Conservation (phyloP, 2,888 invertebrate genomes). For the Drosophila gaucha region DNA sequence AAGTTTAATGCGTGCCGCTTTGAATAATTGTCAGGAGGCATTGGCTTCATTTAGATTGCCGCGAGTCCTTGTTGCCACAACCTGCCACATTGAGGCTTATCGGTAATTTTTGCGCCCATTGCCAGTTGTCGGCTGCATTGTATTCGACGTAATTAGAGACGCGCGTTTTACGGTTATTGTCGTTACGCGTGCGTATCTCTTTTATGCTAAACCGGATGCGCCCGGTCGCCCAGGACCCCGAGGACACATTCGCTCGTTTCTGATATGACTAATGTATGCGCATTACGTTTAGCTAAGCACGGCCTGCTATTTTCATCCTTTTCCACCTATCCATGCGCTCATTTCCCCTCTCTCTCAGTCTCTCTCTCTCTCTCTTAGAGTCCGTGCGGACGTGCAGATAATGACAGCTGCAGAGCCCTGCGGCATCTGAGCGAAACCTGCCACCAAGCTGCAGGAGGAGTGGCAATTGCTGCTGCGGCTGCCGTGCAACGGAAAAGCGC, state of each 20-base stretch:
- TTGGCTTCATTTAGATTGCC: slow-evolving; percentile 23
- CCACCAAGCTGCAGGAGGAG: slow-evolving; percentile 21
- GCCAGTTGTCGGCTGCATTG: slow-evolving; percentile 43
- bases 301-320: slow-evolving; percentile 5
- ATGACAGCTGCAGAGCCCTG: slow-evolving; percentile 57
- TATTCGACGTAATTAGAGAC: slow-evolving; percentile 64
- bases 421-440: slow-evolving; percentile 45
- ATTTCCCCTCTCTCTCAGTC: background rate
- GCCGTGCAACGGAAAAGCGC: slow-evolving; percentile 28
- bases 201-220: slow-evolving; percentile 58
- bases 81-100: slow-evolving; percentile 44
- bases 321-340: slow-evolving; percentile 8
- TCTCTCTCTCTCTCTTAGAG: background rate
- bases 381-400: slow-evolving; percentile 54
- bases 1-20: slow-evolving; percentile 59
- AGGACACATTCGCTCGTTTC: slow-evolving; percentile 50
- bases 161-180: slow-evolving; percentile 65
- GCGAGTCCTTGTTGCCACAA: slow-evolving; percentile 6
- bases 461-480: slow-evolving; percentile 4
- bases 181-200: slow-evolving; percentile 64
- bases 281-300: slow-evolving; percentile 57
- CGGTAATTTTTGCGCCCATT: slow-evolving; percentile 41
- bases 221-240: slow-evolving; percentile 36
- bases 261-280: slow-evolving; percentile 76
- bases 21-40: slow-evolving; percentile 61